These are phyloP conservation scores for Paraescarpia echinospica DNA, from an alignment of 1,140 invertebrate species.

Conservation along the genomic window DNA sequence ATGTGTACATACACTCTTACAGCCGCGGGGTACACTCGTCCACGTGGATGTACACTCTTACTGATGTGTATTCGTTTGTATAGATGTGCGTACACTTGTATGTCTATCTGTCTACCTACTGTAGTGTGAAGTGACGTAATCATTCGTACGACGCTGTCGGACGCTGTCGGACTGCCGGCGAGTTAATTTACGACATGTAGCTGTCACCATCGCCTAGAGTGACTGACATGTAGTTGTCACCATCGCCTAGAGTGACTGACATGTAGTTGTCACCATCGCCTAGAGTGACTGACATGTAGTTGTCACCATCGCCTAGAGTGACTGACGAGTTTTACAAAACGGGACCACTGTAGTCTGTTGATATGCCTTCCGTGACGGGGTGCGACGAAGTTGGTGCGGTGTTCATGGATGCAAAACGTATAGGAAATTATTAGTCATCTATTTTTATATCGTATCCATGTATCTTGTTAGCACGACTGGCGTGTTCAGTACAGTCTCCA, in stretches of 20 bases:
- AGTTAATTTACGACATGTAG: background rate
- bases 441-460: background rate
- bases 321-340: background rate
- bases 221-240: background rate
- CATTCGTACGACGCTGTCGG: background rate
- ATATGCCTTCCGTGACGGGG: background rate
- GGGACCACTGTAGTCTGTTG: background rate
- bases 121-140: background rate
- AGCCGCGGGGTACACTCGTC: background rate
- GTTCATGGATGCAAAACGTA: background rate
- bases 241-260: background rate
- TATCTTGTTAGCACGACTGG: background rate
- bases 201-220: background rate
- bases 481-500: background rate
- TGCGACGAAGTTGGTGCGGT: background rate
- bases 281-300: background rate
- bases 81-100: background rate
- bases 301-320: background rate
- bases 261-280: background rate
- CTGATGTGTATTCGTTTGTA: background rate
- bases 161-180: background rate
- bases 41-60: background rate
- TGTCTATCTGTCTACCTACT: background rate
- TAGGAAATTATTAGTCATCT: constrained; percentile 6
- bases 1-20: background rate